Evolutionary conservation across 2,797 vertebrate genomes (phyloP), one percentile per base, ranked within the genome.

Genomic region (Erethizon dorsatum): DNA sequence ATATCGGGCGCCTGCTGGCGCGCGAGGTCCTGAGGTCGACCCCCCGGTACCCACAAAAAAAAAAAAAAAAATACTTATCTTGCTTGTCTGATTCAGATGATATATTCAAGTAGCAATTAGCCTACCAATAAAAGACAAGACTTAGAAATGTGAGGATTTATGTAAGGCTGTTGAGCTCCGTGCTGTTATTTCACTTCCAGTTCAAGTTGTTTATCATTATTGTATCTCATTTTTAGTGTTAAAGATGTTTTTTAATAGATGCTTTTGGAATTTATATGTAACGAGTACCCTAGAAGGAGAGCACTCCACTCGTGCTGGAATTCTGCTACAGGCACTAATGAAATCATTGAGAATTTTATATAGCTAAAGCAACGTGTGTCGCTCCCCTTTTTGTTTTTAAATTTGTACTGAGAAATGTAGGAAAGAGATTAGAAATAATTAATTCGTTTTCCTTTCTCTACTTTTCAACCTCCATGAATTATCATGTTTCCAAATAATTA

Each of bases 121-220:
- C 20, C 9, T 97, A 79, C 82, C 45, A 92, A 52, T 86, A 96
- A 98, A 97, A 98, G 61, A 88, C 47, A 96, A 97, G 9, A 95
- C 1, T 1, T 41, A 88, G 24, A 67, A 95, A 97, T 71, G 2
- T 54, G 4, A 50, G 59, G 33, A 88, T 97, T 95, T 97, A 78
- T 93, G 1, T 71, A 91, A 6, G 31, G 88, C 15, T 96, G 28
- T 95, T 9, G 24, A 97, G 41, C 12, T 97, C 3, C 83, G 80
- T 90, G 6, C 5, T 83, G n/a, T 33, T 95, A 95, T 96, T 71
- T 24, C 79, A 88, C 83, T 97, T 56, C 82, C 83, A 80, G 57
- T 50, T 94, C 69, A 97, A 98, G 71, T 78, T 97, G 63, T 96
- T 98, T 94, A 93, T 97, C 33, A 92, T 89, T 97, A 95, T 65